Percentiles rank a stretch among this genome's conserved stretches.
Evolutionary conservation across 2,888 invertebrate genomes (phyloP).

Genomic region (Lasioglossum figueresi): DNA sequence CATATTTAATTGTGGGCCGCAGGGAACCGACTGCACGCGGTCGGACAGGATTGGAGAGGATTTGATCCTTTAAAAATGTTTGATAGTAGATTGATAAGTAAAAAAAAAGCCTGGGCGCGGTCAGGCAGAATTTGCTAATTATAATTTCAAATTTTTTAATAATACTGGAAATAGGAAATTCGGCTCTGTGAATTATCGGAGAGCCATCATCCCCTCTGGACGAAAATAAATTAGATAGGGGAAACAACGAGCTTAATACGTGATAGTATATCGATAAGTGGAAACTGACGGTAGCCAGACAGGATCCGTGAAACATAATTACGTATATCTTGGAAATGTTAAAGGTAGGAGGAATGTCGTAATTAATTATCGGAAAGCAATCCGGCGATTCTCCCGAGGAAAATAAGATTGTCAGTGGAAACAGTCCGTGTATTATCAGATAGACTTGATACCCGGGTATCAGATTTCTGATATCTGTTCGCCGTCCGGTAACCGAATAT

Average conservation of each 20-base stretch:
- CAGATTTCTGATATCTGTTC: background rate
- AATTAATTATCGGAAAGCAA: background rate
- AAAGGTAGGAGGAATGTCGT: background rate
- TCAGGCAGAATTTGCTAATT: too few species aligned
- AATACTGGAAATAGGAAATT: too few species aligned
- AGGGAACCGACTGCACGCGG: background rate
- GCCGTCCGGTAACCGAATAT: conserved; percentile 7
- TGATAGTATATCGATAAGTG: background rate
- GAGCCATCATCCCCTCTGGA: background rate
- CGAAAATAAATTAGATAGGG: background rate
- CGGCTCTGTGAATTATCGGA: background rate
- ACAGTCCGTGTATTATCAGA: background rate
- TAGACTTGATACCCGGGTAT: background rate
- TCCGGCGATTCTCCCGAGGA: background rate
- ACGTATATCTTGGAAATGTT: background rate
- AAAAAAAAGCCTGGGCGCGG: background rate
- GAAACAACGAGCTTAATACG: background rate
- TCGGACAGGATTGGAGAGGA: too few species aligned
- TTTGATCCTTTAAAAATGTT: background rate
- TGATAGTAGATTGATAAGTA: background rate
- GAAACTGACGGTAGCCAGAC: background rate
- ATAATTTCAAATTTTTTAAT: too few species aligned
- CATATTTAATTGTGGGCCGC: background rate
- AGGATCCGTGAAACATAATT: background rate
- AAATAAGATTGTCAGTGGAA: background rate